Evolutionary conservation across 2,797 vertebrate genomes (phyloP), one percentile per base, ranked within the genome.

Genomic region (Pempheris klunzingeri): DNA sequence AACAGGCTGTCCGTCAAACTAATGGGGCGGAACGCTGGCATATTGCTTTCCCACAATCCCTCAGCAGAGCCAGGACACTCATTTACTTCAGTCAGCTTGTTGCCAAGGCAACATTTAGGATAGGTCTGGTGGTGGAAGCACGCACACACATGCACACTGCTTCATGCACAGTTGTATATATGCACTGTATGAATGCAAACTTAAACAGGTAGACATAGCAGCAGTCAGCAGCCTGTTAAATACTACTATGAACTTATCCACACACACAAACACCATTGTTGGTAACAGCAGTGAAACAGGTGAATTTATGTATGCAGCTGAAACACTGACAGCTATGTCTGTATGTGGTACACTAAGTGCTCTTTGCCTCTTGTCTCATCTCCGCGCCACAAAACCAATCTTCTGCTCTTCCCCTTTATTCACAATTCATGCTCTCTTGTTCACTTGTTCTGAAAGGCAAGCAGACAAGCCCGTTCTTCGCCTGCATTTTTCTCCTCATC

Each of bases 41-140:
- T 94, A 93, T 94, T 93, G 92, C 92, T 93, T 94, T 90, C 90
- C 92, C 88, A 92, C 91, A 93, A 92, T 91, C 92, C 91, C 88
- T 88, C 91, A 91, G 92, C 90, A 88, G 82, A 91, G 92, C 87
- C 75, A 88, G 91, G 91, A 93, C 89, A 92, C 88, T 92, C 92
- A 93, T 93, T 94, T 93, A 93, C 93, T 92, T 91, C 92, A 92
- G 91, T 91, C 92, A 92, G 92, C 93, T 90, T 92, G 93, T 94
- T 94, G 89, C 93, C 93, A 92, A 89, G 93, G 92, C 91, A 94
- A 94, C 92, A 87, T 92, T 94, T 92, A 89, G 87, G 91, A 92
- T 88, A 87, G 90, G 87, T 87, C 82, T 89, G 53, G 80, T 80
- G 71, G 86, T 88, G 80, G 76, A 87, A 78, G 78, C 86, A 87